Conservation (phyloP, 2,888 invertebrate genomes). For the Nasonovia ribisnigri region DNA sequence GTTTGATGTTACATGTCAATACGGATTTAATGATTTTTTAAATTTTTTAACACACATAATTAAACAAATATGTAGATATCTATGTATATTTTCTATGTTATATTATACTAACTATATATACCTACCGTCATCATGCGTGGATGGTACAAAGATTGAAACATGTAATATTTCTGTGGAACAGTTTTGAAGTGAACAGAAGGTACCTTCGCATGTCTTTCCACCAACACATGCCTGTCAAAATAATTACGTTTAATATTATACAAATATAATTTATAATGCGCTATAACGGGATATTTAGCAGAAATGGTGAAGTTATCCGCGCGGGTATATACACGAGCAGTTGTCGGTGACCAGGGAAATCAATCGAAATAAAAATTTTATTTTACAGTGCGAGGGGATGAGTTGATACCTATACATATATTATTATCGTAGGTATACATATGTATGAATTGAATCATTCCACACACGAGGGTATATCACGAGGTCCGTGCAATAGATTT, state of each 20-base stretch:
- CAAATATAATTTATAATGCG: neutral
- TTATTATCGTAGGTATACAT: neutral
- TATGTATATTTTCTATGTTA: no score
- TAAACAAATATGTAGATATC: no score
- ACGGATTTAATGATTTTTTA: no score
- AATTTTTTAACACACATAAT: no score
- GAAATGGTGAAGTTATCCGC: neutral
- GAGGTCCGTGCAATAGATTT: conserved; percentile 30
- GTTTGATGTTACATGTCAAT: neutral
- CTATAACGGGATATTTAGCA: neutral
- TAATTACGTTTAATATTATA: neutral
- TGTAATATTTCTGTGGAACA: neutral
- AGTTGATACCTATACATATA: conserved; percentile 11
- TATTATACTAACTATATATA: neutral
- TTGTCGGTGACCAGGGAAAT: neutral
- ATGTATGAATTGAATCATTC: conserved; percentile 34
- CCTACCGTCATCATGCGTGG: neutral
- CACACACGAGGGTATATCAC: neutral
- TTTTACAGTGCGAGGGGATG: neutral
- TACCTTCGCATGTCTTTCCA: neutral
- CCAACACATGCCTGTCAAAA: neutral
- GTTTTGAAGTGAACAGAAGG: neutral
- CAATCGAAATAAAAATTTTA: neutral
- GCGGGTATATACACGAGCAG: neutral
- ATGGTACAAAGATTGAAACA: neutral